phyloP scores from a whole-genome alignment of 2,113 vertebrate genomes.

The Colinus virginianus region DNA sequence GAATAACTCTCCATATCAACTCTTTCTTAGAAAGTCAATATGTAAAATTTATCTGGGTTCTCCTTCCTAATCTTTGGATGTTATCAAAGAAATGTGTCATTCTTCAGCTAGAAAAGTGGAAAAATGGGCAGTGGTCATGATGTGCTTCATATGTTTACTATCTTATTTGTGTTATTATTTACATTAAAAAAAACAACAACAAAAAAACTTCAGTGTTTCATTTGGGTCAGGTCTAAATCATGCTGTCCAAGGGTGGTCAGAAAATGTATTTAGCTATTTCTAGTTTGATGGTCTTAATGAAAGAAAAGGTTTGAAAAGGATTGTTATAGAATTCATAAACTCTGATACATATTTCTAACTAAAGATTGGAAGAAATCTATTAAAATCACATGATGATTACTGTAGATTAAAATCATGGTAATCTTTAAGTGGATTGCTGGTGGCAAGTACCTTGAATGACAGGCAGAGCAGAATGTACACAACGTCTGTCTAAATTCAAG shows the following conservation, averaged over 20 bases:
- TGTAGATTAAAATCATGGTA: neutral
- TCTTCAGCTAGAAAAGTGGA: neutral
- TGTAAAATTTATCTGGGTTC: neutral
- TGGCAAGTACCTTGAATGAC: neutral
- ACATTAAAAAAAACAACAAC: neutral
- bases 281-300: neutral
- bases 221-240: neutral
- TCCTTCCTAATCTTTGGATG: neutral
- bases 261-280: rapidly evolving
- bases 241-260: neutral
- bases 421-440: neutral
- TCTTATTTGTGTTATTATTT: neutral
- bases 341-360: neutral
- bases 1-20: neutral
- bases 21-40: neutral
- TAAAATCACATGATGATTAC: neutral
- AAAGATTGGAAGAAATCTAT: neutral
- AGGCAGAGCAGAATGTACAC: neutral
- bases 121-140: neutral
- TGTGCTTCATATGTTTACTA: neutral
- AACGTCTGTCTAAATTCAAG: neutral
- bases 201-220: neutral
- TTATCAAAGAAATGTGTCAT: neutral
- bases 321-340: neutral
- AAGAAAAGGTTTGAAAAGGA: neutral